Evolutionary conservation across 1,140 invertebrate genomes (phyloP), one percentile per base, ranked within the genome.

Genomic region (Bradynema listronoti): DNA sequence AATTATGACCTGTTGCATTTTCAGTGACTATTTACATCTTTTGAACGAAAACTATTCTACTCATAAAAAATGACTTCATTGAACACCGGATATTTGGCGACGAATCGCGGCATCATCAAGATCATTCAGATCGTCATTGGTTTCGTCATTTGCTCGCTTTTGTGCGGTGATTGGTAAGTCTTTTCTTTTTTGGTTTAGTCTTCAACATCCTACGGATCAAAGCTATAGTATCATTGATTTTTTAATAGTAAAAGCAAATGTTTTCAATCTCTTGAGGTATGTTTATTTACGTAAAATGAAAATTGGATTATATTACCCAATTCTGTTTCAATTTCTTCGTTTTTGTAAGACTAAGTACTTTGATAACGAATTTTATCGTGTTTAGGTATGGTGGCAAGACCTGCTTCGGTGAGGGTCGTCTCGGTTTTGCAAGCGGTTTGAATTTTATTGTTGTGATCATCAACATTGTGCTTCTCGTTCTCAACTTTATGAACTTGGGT

Each of bases 401-500:
- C 3, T 50, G 27, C 34, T 50, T 50, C 16, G 47, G 47, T 5
- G 47, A 50, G 34, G 47, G 47, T 3, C 62, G 72, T 34, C 42
- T 73, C n/a, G 72, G 71, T 39, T 75, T 52, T 42, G 50, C 50
- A 0, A 71, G 67, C 33, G 72, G 72, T 33, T 60, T 73, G 22
- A 73, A 73, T 63, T 73, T 75, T 30, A 63, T 74, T 47, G 65
- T 71, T 36, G 63, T 74, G 29, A 61, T 74, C 41, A 72, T 78
- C 55, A 76, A 76, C 71, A 63, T 76, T 56, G 75, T 76, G n/a
- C 47, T 50, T 3, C 27, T 50, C 27, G 52, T 77, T 49, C 63
- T 76, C 55, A 76, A 78, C 63, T 71, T 78, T 47, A 52, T 78
- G 4, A 61, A 67, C 39, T 45, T 76, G 29, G 45, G 53, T n/a